These are phyloP conservation scores for Suncus etruscus DNA, from an alignment of 2,113 vertebrate species.

Conservation along the genomic window DNA sequence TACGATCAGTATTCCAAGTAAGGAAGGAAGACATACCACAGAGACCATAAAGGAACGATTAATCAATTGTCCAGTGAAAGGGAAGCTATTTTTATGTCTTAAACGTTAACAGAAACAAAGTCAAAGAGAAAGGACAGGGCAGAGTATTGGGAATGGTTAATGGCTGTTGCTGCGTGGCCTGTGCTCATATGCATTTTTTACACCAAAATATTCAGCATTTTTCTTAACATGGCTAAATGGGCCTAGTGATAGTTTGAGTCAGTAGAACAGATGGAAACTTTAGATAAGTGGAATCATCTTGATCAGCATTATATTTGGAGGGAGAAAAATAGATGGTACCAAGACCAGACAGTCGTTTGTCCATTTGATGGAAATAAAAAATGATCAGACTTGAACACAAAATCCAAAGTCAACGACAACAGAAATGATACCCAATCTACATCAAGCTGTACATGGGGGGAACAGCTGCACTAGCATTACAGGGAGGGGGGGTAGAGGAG, in stretches of 20 bases:
- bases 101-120: background rate
- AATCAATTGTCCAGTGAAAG: slow-evolving; percentile 7
- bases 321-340: too few species aligned
- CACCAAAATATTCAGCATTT: background rate
- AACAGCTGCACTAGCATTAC: too few species aligned
- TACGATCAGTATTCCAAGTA: background rate
- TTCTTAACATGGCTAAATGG: background rate
- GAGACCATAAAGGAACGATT: background rate
- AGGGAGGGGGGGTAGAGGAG: too few species aligned
- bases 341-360: too few species aligned
- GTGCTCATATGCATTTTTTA: background rate
- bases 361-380: too few species aligned
- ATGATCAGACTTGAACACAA: too few species aligned
- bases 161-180: background rate
- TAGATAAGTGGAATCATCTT: too few species aligned
- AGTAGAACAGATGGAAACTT: background rate
- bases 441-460: too few species aligned
- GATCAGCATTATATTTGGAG: too few species aligned
- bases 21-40: background rate
- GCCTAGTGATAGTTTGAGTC: background rate
- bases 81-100: background rate
- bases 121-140: background rate
- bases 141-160: background rate
- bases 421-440: too few species aligned
- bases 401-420: too few species aligned